Conservation (phyloP, 1,140 invertebrate genomes). For the Hormaphis cornu region DNA sequence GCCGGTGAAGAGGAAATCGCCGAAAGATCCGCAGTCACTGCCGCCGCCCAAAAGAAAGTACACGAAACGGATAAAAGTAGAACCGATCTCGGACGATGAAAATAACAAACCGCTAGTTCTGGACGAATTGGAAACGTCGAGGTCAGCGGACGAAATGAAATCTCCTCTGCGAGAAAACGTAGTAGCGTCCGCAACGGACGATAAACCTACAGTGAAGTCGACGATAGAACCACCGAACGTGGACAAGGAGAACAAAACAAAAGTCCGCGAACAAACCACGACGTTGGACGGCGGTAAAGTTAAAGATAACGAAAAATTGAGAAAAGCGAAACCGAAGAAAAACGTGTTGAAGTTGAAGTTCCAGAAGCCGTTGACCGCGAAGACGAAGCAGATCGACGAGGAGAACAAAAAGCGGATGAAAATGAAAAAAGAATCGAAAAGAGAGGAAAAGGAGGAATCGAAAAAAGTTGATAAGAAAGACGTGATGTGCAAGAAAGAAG, state of each 20-base stretch:
- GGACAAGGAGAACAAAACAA: conserved; percentile 7
- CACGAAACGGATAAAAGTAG: conserved; percentile 11
- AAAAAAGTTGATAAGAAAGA: conserved; percentile 9
- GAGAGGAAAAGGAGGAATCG: not conserved
- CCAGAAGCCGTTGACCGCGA: not conserved
- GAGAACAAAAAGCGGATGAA: conserved; percentile 6
- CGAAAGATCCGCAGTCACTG: not conserved
- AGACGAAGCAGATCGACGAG: not conserved
- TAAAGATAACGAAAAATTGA: not conserved
- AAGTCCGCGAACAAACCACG: not conserved
- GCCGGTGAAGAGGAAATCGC: not conserved
- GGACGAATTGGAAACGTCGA: not conserved
- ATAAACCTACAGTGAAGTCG: not conserved
- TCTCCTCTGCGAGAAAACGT: not conserved
- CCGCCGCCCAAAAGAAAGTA: conserved; percentile 11
- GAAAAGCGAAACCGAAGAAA: not conserved
- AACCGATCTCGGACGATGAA: not conserved
- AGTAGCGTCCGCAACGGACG: no score
- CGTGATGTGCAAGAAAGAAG: not conserved
- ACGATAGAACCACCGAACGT: not conserved
- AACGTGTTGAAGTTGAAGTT: not conserved
- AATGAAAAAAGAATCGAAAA: conserved; percentile 4
- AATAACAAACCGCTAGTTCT: not conserved
- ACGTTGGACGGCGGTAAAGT: not conserved
- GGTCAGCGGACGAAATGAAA: not conserved